Base-by-base conservation (phyloP, 1,140 invertebrate species). In the Cotesia typhae region DNA sequence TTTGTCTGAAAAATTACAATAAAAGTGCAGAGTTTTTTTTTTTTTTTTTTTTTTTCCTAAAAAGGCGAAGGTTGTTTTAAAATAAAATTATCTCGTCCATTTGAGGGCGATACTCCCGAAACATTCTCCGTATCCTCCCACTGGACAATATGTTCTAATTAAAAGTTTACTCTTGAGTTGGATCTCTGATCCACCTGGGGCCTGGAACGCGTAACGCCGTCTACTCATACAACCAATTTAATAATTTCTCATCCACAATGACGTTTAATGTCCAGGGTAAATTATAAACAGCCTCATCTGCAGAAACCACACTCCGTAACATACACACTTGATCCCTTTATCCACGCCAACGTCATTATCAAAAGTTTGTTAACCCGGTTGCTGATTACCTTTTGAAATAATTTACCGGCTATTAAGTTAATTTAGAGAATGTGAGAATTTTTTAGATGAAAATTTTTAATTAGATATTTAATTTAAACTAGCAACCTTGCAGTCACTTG, bases 101-200 rank as follows among this genome's bases (percentile, higher is more conserved):
- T 47, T 47, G 10, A 47, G 6, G 41, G 41, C 41, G 10, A 47
- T 47, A 47, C 10, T 10, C 6, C 41, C 7, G 6, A 47, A 47
- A 47, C 41, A 47, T 47, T 7, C 6, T 47, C 6, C 41, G 17
- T 17, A 47, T 47, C 10, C 10, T 47, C 41, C 41, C 69, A 51
- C 69, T 5, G 61, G 69, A 70, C 69, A 61, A 63, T 70, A 64
- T 70, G 4, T 70, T 61, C 20, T 53, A 70, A 70, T 70, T 70
- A 70, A 17, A 70, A 70, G 60, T 64, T 70, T 63, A 64, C 69
- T 53, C 41, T 47, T n/a, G 36, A 70, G 55, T 61, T 41, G 36
- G 38, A 38, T 61, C 47, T 70, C 57, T 41, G 36, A 10, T 14
- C 36, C 57, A 28, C 68, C 36, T 70, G 61, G 61, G 61, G 38